Evolutionary conservation across 1,140 invertebrate genomes (phyloP).

Genomic region (Pollicipes pollicipes): DNA sequence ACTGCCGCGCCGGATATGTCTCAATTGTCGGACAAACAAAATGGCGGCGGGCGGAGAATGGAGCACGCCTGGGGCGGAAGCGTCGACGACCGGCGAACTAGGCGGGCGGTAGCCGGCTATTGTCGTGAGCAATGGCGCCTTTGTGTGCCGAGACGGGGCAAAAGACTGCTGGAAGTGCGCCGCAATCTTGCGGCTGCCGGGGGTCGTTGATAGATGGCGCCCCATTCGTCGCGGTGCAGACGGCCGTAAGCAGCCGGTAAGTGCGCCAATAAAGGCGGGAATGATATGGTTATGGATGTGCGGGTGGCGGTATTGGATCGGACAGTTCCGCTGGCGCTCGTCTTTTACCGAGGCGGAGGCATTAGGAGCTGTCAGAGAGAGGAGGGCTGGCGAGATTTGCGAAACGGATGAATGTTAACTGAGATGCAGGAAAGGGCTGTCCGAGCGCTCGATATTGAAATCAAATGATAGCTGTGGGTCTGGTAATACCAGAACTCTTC

Average conservation of each 20-base stretch:
- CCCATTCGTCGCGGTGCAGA: neutral
- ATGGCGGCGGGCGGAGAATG: neutral
- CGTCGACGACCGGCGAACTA: neutral
- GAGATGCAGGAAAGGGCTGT: too few species aligned
- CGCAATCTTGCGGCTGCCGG: neutral
- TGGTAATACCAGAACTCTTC: too few species aligned
- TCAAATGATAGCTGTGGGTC: too few species aligned
- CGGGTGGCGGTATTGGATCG: neutral
- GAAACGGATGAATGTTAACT: too few species aligned
- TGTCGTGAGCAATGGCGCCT: neutral
- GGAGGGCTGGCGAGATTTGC: neutral
- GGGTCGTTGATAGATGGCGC: neutral
- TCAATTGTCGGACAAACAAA: conserved; percentile 2
- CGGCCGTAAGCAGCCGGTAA: neutral
- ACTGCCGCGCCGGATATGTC: neutral
- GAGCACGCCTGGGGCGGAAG: neutral
- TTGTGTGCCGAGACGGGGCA: neutral
- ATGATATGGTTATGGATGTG: neutral
- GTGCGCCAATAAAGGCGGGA: neutral
- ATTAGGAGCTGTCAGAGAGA: neutral
- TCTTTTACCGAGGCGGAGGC: neutral
- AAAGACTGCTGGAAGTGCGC: neutral
- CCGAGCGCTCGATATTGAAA: too few species aligned
- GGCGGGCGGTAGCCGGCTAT: neutral
- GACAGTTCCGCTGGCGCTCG: neutral